phyloP scores from a whole-genome alignment of 2,888 invertebrate genomes.

The Alitta virens region DNA sequence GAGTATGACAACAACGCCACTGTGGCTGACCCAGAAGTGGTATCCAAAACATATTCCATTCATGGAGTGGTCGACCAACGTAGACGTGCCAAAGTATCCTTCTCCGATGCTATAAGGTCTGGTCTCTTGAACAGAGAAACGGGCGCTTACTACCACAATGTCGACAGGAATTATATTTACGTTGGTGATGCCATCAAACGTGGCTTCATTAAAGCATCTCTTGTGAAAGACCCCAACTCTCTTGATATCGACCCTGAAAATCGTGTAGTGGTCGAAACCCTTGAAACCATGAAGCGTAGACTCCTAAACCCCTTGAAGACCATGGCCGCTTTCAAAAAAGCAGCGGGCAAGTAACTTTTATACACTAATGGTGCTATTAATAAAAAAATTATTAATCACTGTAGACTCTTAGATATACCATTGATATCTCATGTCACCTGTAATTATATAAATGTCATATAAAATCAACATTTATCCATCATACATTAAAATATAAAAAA shows the following conservation, averaged over 20 bases:
- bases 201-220: slow-evolving; percentile 52
- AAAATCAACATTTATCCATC: too few relatives aligned
- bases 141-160: slow-evolving; percentile 47
- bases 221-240: slow-evolving; percentile 42
- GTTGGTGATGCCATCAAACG: slow-evolving; percentile 53
- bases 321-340: slow-evolving; percentile 35
- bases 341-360: slow-evolving; percentile 19
- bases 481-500: too few relatives aligned
- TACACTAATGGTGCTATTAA: background rate
- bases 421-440: too few relatives aligned
- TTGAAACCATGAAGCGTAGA: slow-evolving; percentile 38
- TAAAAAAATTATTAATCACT: too few relatives aligned
- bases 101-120: slow-evolving; percentile 27
- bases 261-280: slow-evolving; percentile 44
- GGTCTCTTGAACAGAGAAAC: slow-evolving; percentile 44
- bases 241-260: slow-evolving; percentile 50
- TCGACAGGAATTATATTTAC: slow-evolving; percentile 39
- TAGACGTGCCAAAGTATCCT: slow-evolving; percentile 33
- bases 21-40: slow-evolving; percentile 33
- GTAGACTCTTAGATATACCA: too few relatives aligned
- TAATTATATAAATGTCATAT: too few relatives aligned
- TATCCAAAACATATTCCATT: slow-evolving; percentile 51
- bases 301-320: slow-evolving; percentile 41
- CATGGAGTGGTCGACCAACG: slow-evolving; percentile 47
- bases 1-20: slow-evolving; percentile 26